These are phyloP conservation scores for Crotalus viridis DNA, from an alignment of 2,113 vertebrate species.

Conservation along the genomic window DNA sequence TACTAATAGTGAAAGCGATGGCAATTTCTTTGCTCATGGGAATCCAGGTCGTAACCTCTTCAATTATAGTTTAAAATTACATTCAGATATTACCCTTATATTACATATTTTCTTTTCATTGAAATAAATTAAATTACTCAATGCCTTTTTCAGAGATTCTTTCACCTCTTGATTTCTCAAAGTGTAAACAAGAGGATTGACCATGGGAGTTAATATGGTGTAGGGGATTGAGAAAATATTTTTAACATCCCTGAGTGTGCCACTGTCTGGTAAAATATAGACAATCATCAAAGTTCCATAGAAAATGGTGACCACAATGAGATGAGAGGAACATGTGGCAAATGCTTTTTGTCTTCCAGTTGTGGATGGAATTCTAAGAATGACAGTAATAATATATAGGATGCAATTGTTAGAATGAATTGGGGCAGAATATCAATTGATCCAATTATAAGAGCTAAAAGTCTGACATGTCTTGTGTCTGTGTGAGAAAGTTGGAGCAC, in stretches of 20 bases:
- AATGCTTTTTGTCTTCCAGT: not conserved
- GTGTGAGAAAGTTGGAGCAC: not conserved
- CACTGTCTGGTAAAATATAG: not conserved
- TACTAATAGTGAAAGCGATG: not conserved
- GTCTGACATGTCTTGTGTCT: not conserved
- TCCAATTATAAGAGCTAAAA: not conserved
- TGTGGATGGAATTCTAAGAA: not conserved
- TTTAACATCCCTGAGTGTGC: not conserved
- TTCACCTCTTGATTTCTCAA: conserved; percentile 21
- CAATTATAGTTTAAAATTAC: not conserved
- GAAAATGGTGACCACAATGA: conserved; percentile 32
- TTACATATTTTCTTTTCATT: not conserved
- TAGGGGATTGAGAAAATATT: conserved; percentile 7
- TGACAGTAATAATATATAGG: not conserved
- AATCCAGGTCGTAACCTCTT: not conserved
- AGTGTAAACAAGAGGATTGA: conserved; percentile 16
- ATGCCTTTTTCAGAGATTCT: not conserved
- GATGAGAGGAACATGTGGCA: conserved; percentile 37
- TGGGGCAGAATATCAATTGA: not conserved
- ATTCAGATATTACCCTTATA: not conserved
- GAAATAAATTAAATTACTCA: not conserved
- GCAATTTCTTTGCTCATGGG: not conserved
- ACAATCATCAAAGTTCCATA: conserved; percentile 25
- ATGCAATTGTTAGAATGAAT: not conserved
- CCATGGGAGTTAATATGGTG: conserved; percentile 4